Evolutionary conservation across 2,797 vertebrate genomes (phyloP).

Genomic region (Hoplostethus atlanticus): DNA sequence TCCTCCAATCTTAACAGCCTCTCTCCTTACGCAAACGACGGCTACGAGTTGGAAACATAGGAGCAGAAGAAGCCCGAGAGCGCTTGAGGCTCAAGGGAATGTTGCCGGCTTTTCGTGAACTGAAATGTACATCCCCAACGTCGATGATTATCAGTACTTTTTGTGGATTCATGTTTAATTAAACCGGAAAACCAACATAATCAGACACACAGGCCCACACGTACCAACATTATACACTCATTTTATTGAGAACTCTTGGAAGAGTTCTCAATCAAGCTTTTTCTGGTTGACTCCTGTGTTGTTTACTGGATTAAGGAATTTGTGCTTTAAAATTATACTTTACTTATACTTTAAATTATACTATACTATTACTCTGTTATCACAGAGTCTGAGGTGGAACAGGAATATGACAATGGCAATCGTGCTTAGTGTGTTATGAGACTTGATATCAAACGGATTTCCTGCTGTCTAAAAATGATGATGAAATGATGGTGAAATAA

Average conservation of each 20-base stretch:
- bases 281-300: too few relatives aligned
- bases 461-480: background rate
- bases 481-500: background rate
- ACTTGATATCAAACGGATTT: too few relatives aligned
- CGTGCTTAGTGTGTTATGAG: too few relatives aligned
- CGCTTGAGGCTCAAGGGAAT: slow-evolving; percentile 6
- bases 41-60: slow-evolving; percentile 54
- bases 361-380: too few relatives aligned
- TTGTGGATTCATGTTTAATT: background rate
- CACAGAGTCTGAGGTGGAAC: too few relatives aligned
- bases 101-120: background rate
- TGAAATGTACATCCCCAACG: slow-evolving; percentile 2
- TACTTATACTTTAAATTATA: too few relatives aligned
- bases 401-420: too few relatives aligned
- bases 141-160: background rate
- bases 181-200: background rate
- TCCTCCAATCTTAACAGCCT: background rate
- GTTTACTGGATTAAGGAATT: too few relatives aligned
- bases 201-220: background rate
- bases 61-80: background rate
- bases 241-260: too few relatives aligned
- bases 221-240: too few relatives aligned
- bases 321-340: too few relatives aligned
- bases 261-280: too few relatives aligned
- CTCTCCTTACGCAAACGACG: slow-evolving; percentile 55